Evolutionary conservation across 1,140 invertebrate species (phyloP), one percentile per base, ranked within the genome.

Genomic region (Lasioglossum albipes): DNA sequence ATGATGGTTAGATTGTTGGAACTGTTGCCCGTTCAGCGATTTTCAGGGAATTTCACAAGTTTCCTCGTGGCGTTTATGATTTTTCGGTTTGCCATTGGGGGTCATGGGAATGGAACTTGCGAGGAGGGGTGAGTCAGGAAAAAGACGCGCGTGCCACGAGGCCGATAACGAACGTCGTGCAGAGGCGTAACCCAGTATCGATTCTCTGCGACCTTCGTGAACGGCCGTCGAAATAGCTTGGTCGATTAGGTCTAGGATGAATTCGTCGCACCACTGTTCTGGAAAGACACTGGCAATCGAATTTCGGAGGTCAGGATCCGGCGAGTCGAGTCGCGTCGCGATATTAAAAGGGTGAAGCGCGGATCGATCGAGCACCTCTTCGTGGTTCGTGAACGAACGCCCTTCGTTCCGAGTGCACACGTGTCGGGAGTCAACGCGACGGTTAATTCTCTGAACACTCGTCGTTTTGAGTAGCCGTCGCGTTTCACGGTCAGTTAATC

Each of bases 401-500:
- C 31, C 12, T 54, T 75, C 22, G 22, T 57, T 36, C 22, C 20
- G 9, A 49, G 12, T 13, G 13, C 10, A 9, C 42, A 12, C 42
- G 42, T 10, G 45, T 2, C 45, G 45, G 12, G 10, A 49, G 13
- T 49, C 10, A 12, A 10, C 45, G 45, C 45, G 10, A 13, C 27
- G 36, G 36, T 36, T 49, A 66, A 18, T 65, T 54, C 68, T 18
- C 75, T 69, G 45, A 70, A 41, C 54, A 20, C 45, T 49, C 45
- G 69, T 70, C 31, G 66, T 70, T 62, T 49, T 22, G 22, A 36
- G 66, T 61, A 41, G 66, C 68, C 49, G 45, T 13, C 22, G 54
- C 27, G 66, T 77, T 70, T 70, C 66, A 77, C 41, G 66, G 75
- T 45, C 75, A 77, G 54, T 77, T 77, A 77, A 18, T 57, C 7